phyloP scores from a whole-genome alignment of 2,797 vertebrate species.

The Cynopterus sphinx region DNA sequence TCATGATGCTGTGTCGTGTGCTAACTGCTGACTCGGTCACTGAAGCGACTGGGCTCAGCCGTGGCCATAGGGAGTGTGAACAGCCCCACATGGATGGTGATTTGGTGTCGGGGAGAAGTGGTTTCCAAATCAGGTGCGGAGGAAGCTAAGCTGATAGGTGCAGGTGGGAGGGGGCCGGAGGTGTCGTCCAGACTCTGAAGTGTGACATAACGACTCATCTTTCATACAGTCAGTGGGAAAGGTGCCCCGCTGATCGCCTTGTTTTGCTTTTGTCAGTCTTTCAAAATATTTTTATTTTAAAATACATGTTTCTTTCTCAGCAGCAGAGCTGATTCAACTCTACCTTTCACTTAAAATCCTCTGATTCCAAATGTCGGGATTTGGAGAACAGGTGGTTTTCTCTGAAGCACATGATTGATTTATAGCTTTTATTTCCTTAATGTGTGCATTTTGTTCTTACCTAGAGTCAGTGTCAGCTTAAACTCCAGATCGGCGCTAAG shows the following conservation, averaged over 20 bases:
- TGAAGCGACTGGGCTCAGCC: neutral
- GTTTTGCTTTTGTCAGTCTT: neutral
- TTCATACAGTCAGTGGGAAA: neutral
- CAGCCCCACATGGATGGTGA: accelerated
- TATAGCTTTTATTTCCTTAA: too few relatives aligned
- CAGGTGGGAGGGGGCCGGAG: neutral
- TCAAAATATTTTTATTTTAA: neutral
- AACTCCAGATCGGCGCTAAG: neutral
- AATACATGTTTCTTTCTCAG: neutral
- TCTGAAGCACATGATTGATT: neutral
- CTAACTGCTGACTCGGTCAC: neutral
- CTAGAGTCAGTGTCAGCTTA: neutral
- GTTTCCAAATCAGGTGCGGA: accelerated
- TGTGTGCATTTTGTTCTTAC: neutral
- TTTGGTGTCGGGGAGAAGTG: accelerated
- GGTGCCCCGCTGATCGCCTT: neutral
- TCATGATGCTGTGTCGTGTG: neutral
- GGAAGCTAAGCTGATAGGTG: accelerated
- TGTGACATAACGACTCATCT: neutral
- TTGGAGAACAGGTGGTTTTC: neutral
- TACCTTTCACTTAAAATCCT: neutral
- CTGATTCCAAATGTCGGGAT: neutral
- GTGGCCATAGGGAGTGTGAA: accelerated
- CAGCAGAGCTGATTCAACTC: neutral
- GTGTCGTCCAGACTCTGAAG: neutral